Evolutionary conservation across 2,888 invertebrate species (phyloP), one percentile per base, ranked within the genome.

Genomic region (Sesia apiformis): DNA sequence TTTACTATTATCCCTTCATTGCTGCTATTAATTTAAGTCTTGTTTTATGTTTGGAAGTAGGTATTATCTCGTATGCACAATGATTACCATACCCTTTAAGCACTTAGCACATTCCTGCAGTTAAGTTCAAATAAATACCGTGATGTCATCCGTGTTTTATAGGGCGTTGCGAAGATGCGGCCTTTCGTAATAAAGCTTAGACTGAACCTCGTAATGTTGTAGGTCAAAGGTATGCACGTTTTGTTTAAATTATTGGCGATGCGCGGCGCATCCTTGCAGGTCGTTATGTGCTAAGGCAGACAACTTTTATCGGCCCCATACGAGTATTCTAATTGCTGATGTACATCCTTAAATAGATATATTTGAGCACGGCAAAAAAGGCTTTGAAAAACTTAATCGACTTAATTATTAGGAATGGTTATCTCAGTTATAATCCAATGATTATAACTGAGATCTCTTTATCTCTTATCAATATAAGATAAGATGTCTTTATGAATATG

Each of bases 201-300:
- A 50, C 40, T 40, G 40, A 23, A 53, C 49, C 43, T 54, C 52
- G 46, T 46, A 42, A 49, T 53, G 42, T 6, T 40, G 40, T 50
- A 75, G 81, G 80, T 81, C 80, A 81, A 76, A 82, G 80, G 82
- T 81, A 75, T 71, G 69, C 77, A 79, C 76, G 79, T 75, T 78
- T 75, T 73, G 74, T 78, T 77, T 77, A 62, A 58, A 58, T 61
- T 61, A 63, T 63, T 61, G 63, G 63, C 39, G 64, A 70, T 70
- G 60, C 64, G 57, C 57, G 57, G 64, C 63, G 67, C 74, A 79
- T 82, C 81, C 73, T 73, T 69, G 74, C 63, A 60, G 62, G 56
- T 49, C 49, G 49, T 56, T 61, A 53, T 74, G 69, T 81, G 81
- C 76, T 79, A 81, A 81, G 81, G 81, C 55, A 70, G 78, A 72